Percentiles rank a stretch among this genome's conserved stretches.
Evolutionary conservation across 2,797 vertebrate genomes (phyloP).

Genomic region (Sciurus carolinensis): DNA sequence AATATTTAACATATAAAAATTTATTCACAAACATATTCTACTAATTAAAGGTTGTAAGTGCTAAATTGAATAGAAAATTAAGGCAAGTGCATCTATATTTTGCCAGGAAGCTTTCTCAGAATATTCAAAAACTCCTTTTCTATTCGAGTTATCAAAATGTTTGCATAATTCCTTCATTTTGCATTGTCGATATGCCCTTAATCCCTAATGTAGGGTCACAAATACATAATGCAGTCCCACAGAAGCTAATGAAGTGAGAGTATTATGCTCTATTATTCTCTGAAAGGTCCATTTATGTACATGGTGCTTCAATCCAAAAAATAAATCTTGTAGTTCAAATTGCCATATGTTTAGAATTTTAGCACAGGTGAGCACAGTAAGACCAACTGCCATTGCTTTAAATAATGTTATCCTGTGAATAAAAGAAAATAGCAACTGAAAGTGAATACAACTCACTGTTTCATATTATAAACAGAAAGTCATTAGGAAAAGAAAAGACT

Average conservation of each 20-base stretch:
- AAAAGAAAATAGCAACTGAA: background rate
- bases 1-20: conserved; percentile 24
- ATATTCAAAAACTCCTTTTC: conserved; percentile 27
- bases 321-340: conserved; percentile 4
- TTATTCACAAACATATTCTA: background rate
- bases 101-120: background rate
- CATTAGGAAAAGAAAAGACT: background rate
- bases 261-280: background rate
- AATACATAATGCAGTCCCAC: background rate
- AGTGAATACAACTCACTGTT: background rate
- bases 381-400: background rate
- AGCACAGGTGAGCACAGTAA: conserved; percentile 45
- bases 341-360: background rate
- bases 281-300: background rate
- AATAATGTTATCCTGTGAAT: background rate
- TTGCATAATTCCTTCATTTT: conserved; percentile 54
- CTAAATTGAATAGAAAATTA: conserved; percentile 36
- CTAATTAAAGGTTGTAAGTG: background rate
- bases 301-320: background rate
- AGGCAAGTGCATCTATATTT: background rate
- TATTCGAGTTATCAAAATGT: conserved; percentile 46
- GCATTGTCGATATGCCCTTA: background rate
- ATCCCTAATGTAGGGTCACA: background rate
- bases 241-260: background rate
- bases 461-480: background rate